These are phyloP conservation scores for Lutjanus campechanus DNA, from an alignment of 2,797 vertebrate genomes.

Conservation along the genomic window DNA sequence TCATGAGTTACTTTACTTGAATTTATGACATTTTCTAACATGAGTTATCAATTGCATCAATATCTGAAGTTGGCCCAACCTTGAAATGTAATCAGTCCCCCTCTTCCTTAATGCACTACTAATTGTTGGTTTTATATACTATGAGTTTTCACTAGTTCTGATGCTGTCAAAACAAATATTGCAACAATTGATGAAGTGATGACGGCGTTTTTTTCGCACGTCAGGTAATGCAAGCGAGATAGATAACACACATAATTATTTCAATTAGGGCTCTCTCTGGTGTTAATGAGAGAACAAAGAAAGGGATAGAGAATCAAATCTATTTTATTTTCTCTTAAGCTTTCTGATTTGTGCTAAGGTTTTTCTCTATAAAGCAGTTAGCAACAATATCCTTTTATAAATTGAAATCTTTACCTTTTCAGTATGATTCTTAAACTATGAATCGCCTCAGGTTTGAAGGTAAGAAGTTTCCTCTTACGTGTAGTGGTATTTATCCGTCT, in stretches of 20 bases:
- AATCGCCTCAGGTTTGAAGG: not conserved
- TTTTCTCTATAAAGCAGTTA: not conserved
- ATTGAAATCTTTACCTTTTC: constrained; percentile 10
- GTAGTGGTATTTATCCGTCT: too few relatives aligned
- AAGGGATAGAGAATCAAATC: not conserved
- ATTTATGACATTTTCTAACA: constrained; percentile 22
- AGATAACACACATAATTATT: constrained; percentile 26
- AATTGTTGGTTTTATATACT: constrained; percentile 46
- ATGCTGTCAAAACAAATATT: constrained; percentile 51
- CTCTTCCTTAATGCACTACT: not conserved
- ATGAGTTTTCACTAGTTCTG: constrained; percentile 20
- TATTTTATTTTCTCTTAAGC: not conserved
- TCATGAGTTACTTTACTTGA: constrained; percentile 44
- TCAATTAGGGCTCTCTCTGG: constrained; percentile 20
- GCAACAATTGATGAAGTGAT: constrained; percentile 47
- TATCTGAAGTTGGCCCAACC: constrained; percentile 5
- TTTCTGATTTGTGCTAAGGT: not conserved
- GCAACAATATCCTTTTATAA: not conserved
- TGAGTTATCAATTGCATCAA: constrained; percentile 33
- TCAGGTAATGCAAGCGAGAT: constrained; percentile 32
- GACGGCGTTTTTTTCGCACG: constrained; percentile 10
- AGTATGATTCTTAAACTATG: not conserved
- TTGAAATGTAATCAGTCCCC: constrained; percentile 7
- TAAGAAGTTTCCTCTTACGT: too few relatives aligned
- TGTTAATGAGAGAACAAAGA: constrained; percentile 18